Conservation (phyloP, 2,888 invertebrate genomes). For the Ctena decussata region DNA sequence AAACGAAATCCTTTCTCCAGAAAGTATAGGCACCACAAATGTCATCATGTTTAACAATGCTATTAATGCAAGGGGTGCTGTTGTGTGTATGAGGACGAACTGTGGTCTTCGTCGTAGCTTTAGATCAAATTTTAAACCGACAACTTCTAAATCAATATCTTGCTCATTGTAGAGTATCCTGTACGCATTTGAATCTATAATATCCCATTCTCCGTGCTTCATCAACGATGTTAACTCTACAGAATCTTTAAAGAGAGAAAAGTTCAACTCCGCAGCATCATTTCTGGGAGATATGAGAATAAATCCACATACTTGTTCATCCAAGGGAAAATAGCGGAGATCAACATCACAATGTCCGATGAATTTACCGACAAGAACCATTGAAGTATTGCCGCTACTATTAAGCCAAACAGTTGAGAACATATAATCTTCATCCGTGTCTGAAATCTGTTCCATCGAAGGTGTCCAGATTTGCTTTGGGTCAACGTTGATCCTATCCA, state of each 20-base stretch:
- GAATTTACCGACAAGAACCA: neutral
- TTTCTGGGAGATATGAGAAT: neutral
- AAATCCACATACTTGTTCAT: neutral
- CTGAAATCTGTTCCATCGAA: neutral
- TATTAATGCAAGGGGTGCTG: conserved; percentile 16
- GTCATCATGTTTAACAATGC: conserved; percentile 9
- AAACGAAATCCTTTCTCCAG: conserved; percentile 26
- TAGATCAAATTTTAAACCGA: neutral
- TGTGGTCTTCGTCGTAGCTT: neutral
- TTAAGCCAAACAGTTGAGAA: neutral
- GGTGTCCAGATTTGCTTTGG: neutral
- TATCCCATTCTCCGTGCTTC: neutral
- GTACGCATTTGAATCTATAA: neutral
- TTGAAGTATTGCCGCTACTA: neutral
- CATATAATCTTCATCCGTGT: neutral
- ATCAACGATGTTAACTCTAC: neutral
- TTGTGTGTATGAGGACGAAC: conserved; percentile 15
- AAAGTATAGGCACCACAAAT: conserved; percentile 23
- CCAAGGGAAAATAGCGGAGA: neutral
- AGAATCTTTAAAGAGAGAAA: neutral
- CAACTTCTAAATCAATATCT: neutral
- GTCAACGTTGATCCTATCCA: neutral
- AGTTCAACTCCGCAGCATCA: neutral
- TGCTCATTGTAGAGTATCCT: neutral
- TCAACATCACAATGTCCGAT: neutral